These are phyloP conservation scores for Tenrec ecaudatus DNA, from an alignment of 2,113 vertebrate species.

Conservation along the genomic window DNA sequence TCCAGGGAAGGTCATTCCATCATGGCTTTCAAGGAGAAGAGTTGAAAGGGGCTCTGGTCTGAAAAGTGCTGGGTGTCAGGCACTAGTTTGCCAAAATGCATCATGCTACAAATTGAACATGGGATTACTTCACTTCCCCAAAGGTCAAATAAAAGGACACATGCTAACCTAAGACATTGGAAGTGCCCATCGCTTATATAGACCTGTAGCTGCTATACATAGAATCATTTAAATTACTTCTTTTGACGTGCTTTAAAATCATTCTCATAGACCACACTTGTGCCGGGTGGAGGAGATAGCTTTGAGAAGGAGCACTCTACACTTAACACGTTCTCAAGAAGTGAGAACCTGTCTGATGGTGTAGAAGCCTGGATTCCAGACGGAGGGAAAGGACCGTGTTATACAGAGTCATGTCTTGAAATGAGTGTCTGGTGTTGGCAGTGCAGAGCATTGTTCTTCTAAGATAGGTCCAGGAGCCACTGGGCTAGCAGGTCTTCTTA, in stretches of 20 bases:
- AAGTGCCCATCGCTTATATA: background rate
- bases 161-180: background rate
- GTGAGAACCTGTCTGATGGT: background rate
- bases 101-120: background rate
- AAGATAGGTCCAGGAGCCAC: background rate
- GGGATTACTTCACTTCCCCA: background rate
- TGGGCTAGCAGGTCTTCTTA: background rate
- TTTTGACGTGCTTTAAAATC: background rate
- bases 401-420: no score
- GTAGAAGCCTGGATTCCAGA: background rate
- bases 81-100: background rate
- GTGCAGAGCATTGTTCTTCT: background rate
- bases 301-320: background rate
- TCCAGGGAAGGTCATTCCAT: background rate
- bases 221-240: background rate
- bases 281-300: background rate
- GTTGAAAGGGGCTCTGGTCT: background rate
- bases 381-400: background rate
- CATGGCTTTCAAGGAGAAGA: background rate
- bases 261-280: background rate
- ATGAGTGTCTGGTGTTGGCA: no score
- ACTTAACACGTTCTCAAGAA: background rate
- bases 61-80: background rate
- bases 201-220: background rate
- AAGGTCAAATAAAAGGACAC: background rate